Evolutionary conservation across 2,888 invertebrate species (phyloP).

Genomic region (Oligia strigilis): DNA sequence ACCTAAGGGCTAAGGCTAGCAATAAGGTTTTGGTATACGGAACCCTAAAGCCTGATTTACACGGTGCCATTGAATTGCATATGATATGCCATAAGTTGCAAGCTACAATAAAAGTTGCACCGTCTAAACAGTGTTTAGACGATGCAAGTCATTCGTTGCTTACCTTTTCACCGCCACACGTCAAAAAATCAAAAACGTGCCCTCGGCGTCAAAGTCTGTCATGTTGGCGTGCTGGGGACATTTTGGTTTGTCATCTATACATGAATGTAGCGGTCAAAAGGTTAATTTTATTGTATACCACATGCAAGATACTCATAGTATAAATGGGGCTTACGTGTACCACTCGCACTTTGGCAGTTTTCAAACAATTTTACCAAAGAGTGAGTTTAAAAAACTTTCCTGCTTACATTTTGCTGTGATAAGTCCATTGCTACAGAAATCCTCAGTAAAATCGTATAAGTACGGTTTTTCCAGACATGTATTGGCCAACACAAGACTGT

Average conservation of each 20-base stretch:
- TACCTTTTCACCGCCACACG: neutral
- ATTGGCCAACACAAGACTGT: conserved; percentile 1
- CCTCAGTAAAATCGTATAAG: neutral
- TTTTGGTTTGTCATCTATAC: too few relatives aligned
- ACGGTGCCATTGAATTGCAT: too few relatives aligned
- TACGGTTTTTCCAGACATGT: conserved; percentile 4
- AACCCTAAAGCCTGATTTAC: neutral
- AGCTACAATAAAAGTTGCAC: too few relatives aligned
- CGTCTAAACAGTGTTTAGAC: too few relatives aligned
- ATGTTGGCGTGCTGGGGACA: too few relatives aligned
- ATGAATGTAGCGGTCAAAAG: too few relatives aligned
- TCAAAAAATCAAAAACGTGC: too few relatives aligned
- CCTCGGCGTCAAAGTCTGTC: too few relatives aligned
- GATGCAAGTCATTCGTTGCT: neutral
- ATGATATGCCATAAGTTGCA: too few relatives aligned
- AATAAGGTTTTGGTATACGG: neutral
- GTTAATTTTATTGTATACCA: neutral
- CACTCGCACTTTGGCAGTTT: neutral
- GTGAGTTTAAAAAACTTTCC: too few relatives aligned
- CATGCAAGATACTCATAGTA: neutral
- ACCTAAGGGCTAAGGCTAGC: neutral
- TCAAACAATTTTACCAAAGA: too few relatives aligned
- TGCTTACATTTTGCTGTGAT: conserved; percentile 1
- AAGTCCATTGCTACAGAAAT: neutral
- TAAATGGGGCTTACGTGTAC: neutral